Percentiles rank a stretch among this genome's conserved stretches.
phyloP scores from a whole-genome alignment of 2,888 invertebrate species.

The Odontomyia ornata region DNA sequence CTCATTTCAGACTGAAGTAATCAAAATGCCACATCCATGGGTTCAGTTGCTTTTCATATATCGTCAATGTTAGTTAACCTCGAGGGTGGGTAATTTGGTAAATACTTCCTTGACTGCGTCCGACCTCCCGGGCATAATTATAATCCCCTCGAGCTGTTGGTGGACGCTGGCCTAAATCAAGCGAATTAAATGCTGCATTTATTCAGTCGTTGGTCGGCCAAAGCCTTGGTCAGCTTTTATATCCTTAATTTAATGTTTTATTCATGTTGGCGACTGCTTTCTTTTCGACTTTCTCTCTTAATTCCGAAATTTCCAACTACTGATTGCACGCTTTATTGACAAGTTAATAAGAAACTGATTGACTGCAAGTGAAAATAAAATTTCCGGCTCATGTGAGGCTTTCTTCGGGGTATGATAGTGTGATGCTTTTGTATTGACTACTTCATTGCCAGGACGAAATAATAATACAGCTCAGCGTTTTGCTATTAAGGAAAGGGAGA shows the following conservation, averaged over 20 bases:
- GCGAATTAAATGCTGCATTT: slow-evolving; percentile 46
- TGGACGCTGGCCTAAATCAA: slow-evolving; percentile 45
- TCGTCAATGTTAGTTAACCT: slow-evolving; percentile 4
- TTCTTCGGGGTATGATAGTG: background rate
- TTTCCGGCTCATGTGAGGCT: slow-evolving; percentile 47
- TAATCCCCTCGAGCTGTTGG: slow-evolving; percentile 47
- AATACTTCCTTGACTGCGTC: slow-evolving; percentile 19
- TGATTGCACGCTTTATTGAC: slow-evolving; percentile 47
- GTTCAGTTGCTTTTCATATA: background rate
- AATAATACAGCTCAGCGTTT: too few species aligned
- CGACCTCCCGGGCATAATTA: slow-evolving; percentile 38
- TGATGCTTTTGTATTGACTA: background rate
- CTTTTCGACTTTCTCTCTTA: slow-evolving; percentile 44
- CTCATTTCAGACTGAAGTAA: slow-evolving; percentile 51
- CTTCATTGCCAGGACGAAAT: too few species aligned
- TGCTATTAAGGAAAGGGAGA: too few species aligned
- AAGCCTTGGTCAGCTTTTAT: slow-evolving; percentile 49
- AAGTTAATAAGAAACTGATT: slow-evolving; percentile 54
- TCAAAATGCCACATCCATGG: background rate
- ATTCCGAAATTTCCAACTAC: background rate
- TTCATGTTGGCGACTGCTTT: slow-evolving; percentile 45
- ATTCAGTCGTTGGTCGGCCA: background rate
- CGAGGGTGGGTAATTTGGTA: slow-evolving; percentile 25
- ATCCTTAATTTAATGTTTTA: slow-evolving; percentile 48
- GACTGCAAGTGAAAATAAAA: slow-evolving; percentile 53